A percentile compares a stretch with the other conserved stretches of the same genome.
These are phyloP conservation scores for Onychomys leucogaster DNA, from an alignment of 2,797 vertebrate species.

Conservation along the genomic window DNA sequence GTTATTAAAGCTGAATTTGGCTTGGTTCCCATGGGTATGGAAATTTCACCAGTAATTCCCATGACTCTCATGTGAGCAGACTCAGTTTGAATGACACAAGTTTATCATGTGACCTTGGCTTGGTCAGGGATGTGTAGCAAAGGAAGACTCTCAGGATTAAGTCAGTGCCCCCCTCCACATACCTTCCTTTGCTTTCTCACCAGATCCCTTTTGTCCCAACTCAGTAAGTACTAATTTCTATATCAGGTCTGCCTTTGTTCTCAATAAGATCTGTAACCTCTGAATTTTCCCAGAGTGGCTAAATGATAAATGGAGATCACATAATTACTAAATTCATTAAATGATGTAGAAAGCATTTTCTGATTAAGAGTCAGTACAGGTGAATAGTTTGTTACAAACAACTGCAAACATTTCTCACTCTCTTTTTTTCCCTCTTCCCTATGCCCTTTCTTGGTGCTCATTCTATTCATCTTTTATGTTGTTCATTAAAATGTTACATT, in stretches of 20 bases:
- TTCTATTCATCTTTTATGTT: constrained; percentile 80
- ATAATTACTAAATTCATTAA: constrained; percentile 54
- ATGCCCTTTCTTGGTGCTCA: constrained; percentile 71
- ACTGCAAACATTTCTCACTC: not conserved
- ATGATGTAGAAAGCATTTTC: constrained; percentile 14
- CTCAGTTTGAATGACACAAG: not conserved
- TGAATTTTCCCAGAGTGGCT: not conserved
- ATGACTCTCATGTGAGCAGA: not conserved
- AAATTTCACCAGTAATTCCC: not conserved
- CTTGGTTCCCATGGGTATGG: not conserved
- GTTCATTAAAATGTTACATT: constrained; percentile 83
- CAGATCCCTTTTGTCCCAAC: not conserved
- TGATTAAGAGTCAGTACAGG: constrained; percentile 28
- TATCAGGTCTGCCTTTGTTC: not conserved
- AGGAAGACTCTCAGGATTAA: not conserved
- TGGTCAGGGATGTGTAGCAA: not conserved
- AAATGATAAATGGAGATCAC: constrained; percentile 21
- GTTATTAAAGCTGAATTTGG: not conserved
- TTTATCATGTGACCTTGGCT: not conserved
- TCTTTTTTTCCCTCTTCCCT: constrained; percentile 32
- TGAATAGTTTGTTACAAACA: constrained; percentile 24
- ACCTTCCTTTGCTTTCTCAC: not conserved
- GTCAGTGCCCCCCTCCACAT: not conserved
- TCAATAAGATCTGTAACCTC: not conserved
- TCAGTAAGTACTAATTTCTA: not conserved